phyloP scores from a whole-genome alignment of 37 sponge, comb jelly and placozoan genomes.

The Crambe crambe region DNA sequence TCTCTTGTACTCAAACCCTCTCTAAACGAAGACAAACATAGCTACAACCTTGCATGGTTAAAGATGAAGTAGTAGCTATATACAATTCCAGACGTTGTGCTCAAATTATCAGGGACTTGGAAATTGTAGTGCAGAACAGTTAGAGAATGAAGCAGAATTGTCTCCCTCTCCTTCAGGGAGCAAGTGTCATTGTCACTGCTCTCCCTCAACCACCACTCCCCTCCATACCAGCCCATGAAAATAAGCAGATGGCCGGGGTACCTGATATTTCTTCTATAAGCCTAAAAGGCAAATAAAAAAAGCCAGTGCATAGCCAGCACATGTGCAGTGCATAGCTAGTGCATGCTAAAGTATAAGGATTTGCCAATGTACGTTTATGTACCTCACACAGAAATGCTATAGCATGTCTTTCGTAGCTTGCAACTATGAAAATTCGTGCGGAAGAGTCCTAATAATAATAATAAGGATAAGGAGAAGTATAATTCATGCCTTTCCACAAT shows the following conservation, averaged over 20 bases:
- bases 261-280: not conserved
- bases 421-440: too few relatives aligned
- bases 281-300: too few relatives aligned
- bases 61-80: not conserved
- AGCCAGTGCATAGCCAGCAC: too few relatives aligned
- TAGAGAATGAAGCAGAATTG: not conserved
- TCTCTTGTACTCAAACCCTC: conserved; percentile 8
- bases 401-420: too few relatives aligned
- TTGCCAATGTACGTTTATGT: too few relatives aligned
- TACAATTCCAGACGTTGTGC: not conserved
- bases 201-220: not conserved
- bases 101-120: not conserved
- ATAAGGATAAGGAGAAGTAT: too few relatives aligned
- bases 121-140: not conserved
- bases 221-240: not conserved
- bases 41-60: not conserved
- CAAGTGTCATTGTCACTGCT: not conserved
- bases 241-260: not conserved
- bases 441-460: too few relatives aligned
- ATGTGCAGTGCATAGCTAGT: too few relatives aligned
- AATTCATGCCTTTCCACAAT: too few relatives aligned
- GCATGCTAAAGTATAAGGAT: too few relatives aligned
- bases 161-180: not conserved
- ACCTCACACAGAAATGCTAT: too few relatives aligned
- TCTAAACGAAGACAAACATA: conserved; percentile 20